Evolutionary conservation across 2,888 invertebrate genomes (phyloP).

Genomic region (Aleiodes alternator): DNA sequence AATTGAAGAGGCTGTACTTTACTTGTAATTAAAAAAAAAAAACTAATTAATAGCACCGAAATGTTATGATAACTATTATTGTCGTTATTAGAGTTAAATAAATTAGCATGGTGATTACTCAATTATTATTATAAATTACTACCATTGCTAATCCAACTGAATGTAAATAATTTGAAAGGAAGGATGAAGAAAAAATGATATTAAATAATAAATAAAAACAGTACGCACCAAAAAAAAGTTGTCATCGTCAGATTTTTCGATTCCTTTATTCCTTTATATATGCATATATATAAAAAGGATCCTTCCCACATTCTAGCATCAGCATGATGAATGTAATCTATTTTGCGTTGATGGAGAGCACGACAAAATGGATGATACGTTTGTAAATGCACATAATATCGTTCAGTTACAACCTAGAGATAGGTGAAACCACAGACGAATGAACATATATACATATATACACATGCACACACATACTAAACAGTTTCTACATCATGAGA

Average conservation of each 20-base stretch:
- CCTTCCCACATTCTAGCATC: constrained; percentile 35
- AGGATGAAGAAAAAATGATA: constrained; percentile 11
- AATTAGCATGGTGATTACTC: constrained; percentile 39
- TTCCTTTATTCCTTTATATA: too few relatives aligned
- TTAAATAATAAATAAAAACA: constrained; percentile 32
- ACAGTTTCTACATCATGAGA: constrained; percentile 33
- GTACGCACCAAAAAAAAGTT: constrained; percentile 3
- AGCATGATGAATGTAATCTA: constrained; percentile 63
- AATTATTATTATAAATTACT: constrained; percentile 35
- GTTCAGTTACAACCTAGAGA: constrained; percentile 34
- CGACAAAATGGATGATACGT: constrained; percentile 47
- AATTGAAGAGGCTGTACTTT: constrained; percentile 47
- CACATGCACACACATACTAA: not conserved
- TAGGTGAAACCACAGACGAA: constrained; percentile 40
- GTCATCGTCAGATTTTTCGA: too few relatives aligned
- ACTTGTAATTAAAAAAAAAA: constrained; percentile 40
- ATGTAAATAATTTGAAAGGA: constrained; percentile 24
- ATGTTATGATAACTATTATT: constrained; percentile 43
- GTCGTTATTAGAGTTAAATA: constrained; percentile 43
- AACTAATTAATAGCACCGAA: constrained; percentile 33
- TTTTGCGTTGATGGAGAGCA: not conserved
- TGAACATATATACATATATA: not conserved
- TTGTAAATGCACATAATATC: constrained; percentile 36
- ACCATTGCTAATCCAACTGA: constrained; percentile 21
- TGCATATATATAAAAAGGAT: not conserved